Conservation (phyloP, 2,888 invertebrate species). For the Diloba caeruleocephala region DNA sequence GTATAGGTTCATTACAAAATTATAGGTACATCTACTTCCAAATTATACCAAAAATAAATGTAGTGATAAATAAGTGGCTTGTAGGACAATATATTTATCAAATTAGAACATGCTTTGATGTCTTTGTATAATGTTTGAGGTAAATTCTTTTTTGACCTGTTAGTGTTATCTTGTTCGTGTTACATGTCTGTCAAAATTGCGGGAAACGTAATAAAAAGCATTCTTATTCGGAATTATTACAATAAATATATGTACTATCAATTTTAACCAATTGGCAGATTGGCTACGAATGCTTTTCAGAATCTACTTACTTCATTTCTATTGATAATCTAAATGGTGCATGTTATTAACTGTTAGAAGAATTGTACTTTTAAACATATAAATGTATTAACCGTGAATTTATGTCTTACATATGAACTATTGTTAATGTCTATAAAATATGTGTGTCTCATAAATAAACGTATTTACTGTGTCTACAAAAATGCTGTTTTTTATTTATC, state of each 20-base stretch:
- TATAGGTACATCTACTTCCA: too few relatives aligned
- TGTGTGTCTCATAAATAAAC: constrained; percentile 14
- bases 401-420: too few relatives aligned
- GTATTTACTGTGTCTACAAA: constrained; percentile 18
- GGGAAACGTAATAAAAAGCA: background rate
- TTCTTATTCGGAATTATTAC: too few relatives aligned
- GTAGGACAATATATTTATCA: background rate
- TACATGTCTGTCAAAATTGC: constrained; percentile 12
- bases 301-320: background rate
- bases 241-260: too few relatives aligned
- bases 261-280: too few relatives aligned
- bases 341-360: constrained; percentile 1
- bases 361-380: background rate
- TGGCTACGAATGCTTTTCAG: background rate
- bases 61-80: constrained; percentile 4
- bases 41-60: too few relatives aligned
- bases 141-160: background rate
- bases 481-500: constrained; percentile 12
- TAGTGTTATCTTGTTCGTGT: background rate
- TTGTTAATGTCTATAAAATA: constrained; percentile 14
- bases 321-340: background rate
- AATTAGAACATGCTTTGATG: too few relatives aligned
- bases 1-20: too few relatives aligned
- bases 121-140: too few relatives aligned
- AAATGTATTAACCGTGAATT: too few relatives aligned